Conservation (phyloP, 1,140 invertebrate genomes). For the Lepidostoma basale region DNA sequence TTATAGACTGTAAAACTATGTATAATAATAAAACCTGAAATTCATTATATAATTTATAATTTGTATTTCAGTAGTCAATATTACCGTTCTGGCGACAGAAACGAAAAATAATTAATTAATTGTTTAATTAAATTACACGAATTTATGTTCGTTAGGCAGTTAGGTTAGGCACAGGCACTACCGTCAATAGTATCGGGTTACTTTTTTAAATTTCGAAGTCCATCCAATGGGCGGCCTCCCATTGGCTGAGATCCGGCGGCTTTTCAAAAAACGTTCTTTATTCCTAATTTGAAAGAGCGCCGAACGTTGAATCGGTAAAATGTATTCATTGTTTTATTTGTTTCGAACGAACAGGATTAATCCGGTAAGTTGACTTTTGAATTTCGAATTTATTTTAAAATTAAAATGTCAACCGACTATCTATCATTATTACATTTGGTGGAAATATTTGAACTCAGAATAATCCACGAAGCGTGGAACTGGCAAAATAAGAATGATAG, state of each 20-base stretch:
- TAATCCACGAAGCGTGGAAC: too few species aligned
- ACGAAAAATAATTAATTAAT: slow-evolving; percentile 2
- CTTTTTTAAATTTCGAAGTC: not conserved
- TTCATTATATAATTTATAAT: slow-evolving; percentile 5
- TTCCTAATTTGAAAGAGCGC: not conserved
- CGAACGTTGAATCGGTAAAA: too few species aligned
- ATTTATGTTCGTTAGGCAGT: not conserved
- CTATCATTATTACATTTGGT: too few species aligned
- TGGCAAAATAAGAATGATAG: too few species aligned
- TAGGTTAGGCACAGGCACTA: not conserved
- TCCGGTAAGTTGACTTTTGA: too few species aligned
- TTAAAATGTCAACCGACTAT: too few species aligned
- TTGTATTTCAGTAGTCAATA: slow-evolving; percentile 9
- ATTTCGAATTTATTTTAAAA: too few species aligned
- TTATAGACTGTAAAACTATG: too few species aligned
- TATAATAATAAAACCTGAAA: too few species aligned
- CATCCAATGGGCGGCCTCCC: not conserved
- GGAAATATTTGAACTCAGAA: too few species aligned
- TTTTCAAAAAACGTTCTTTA: not conserved
- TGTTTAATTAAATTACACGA: not conserved
- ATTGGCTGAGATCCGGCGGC: not conserved
- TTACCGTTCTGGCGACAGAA: not conserved
- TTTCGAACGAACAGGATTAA: too few species aligned
- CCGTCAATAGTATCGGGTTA: slow-evolving; percentile 4
- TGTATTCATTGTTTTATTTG: too few species aligned